Conservation (phyloP, 1,140 invertebrate species). For the Diorhabda elongata region DNA sequence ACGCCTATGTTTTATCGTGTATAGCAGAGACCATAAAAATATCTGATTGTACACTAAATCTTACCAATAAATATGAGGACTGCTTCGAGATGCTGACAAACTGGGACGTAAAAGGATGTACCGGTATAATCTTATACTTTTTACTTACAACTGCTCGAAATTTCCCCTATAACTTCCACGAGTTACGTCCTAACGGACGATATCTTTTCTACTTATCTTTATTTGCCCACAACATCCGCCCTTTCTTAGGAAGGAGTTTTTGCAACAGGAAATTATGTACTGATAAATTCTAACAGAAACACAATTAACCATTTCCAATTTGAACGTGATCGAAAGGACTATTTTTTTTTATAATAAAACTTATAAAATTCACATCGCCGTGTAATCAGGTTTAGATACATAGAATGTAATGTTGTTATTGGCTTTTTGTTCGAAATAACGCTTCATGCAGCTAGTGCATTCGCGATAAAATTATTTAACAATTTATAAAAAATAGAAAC, state of each 20-base stretch:
- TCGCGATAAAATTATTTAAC: no score
- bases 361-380: no score
- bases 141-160: slow-evolving; percentile 6
- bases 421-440: no score
- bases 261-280: not conserved
- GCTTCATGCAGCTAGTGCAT: no score
- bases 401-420: no score
- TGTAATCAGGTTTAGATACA: no score
- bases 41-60: slow-evolving; percentile 14
- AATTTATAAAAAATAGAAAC: no score
- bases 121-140: slow-evolving; percentile 8
- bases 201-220: slow-evolving; percentile 16
- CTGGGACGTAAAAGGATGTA: slow-evolving; percentile 8
- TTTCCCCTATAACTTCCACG: slow-evolving; percentile 6
- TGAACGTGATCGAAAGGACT: no score
- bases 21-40: slow-evolving; percentile 5
- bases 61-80: slow-evolving; percentile 14
- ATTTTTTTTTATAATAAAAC: no score
- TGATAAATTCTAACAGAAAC: not conserved
- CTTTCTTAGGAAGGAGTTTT: not conserved
- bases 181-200: not conserved
- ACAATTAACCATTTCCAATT: no score
- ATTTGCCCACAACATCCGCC: slow-evolving; percentile 6
- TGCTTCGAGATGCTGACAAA: slow-evolving; percentile 7
- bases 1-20: not conserved